A percentile compares a stretch with the other conserved stretches of the same genome.
Evolutionary conservation across 1,140 invertebrate genomes (phyloP).

Genomic region (Limonius californicus): DNA sequence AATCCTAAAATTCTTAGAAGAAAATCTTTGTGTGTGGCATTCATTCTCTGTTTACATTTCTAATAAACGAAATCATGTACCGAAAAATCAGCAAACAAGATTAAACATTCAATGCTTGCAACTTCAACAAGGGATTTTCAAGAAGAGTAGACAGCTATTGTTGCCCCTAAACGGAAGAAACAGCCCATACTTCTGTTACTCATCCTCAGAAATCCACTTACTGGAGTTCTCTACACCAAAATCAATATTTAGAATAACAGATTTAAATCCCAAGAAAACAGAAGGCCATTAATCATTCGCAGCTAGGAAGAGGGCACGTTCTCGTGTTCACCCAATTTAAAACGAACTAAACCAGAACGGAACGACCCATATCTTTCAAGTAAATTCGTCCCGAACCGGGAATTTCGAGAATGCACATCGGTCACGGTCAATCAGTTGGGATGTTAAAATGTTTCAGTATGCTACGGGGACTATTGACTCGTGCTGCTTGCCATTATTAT

Average conservation of each 20-base stretch:
- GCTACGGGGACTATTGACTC: constrained; percentile 1
- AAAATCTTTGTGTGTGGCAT: too few species aligned
- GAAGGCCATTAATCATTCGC: neutral
- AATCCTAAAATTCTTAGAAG: too few species aligned
- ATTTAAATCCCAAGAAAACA: constrained; percentile 1
- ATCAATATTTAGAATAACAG: neutral
- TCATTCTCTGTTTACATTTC: too few species aligned
- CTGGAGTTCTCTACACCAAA: too few species aligned
- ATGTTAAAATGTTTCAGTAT: neutral
- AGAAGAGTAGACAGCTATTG: too few species aligned
- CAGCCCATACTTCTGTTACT: too few species aligned
- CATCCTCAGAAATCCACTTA: too few species aligned
- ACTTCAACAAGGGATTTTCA: too few species aligned
- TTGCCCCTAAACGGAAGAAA: too few species aligned
- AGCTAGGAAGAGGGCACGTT: neutral
- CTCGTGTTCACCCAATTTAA: neutral
- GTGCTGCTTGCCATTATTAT: constrained; percentile 9
- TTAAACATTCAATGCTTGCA: too few species aligned
- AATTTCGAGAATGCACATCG: neutral
- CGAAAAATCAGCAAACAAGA: too few species aligned
- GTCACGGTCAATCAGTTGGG: neutral
- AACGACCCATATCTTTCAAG: neutral
- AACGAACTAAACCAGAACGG: neutral
- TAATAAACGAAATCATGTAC: too few species aligned
- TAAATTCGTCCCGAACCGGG: neutral